Percentiles rank a stretch among this genome's conserved stretches.
phyloP scores from a whole-genome alignment of 2,113 vertebrate species.

The Gorsachius goisagi region DNA sequence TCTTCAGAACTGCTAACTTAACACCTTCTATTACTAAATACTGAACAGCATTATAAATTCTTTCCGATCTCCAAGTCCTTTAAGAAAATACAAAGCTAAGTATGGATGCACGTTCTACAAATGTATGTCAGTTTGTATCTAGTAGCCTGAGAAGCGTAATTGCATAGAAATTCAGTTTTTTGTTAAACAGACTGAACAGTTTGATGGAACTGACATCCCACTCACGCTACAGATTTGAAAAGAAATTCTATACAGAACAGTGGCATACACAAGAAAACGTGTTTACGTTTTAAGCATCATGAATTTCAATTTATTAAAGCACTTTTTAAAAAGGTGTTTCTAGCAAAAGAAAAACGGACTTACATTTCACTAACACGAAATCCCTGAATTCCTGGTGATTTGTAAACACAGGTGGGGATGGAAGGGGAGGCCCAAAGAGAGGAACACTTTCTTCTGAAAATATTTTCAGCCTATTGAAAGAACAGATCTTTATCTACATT shows the following conservation, averaged over 20 bases:
- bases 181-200: not conserved
- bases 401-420: slow-evolving; percentile 94
- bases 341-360: slow-evolving; percentile 59
- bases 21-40: not conserved
- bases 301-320: not conserved
- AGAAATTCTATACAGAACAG: not conserved
- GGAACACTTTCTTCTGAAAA: slow-evolving; percentile 99
- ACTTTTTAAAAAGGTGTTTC: not conserved
- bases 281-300: not conserved
- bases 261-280: not conserved
- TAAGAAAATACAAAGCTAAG: not conserved
- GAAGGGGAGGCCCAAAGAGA: slow-evolving; percentile 95
- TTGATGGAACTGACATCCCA: not conserved
- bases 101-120: not conserved
- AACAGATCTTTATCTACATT: not conserved
- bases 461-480: slow-evolving; percentile 90
- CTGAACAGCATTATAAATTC: not conserved
- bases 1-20: not conserved
- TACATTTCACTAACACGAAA: slow-evolving; percentile 98
- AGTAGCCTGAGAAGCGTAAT: not conserved
- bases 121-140: not conserved
- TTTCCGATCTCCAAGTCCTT: not conserved
- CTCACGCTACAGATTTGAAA: not conserved
- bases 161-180: not conserved
- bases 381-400: slow-evolving; percentile 99